phyloP scores from a whole-genome alignment of 2,888 invertebrate genomes.

The Thysanoteuthis rhombus region DNA sequence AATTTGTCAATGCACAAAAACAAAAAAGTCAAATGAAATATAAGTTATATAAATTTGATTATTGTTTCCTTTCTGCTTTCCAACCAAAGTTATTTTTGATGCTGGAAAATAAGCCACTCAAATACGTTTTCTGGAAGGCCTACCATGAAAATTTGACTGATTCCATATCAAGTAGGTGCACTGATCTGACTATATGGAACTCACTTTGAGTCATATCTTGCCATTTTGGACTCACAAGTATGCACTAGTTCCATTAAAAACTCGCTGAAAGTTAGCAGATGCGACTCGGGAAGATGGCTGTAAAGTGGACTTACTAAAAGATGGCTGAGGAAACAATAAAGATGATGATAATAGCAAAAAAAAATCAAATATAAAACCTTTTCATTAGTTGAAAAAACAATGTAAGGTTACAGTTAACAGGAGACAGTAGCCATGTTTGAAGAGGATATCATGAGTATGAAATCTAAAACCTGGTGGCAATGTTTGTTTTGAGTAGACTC shows the following conservation, averaged over 20 bases:
- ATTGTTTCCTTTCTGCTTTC: too few relatives aligned
- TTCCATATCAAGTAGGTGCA: neutral
- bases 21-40: too few relatives aligned
- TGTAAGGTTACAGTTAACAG: neutral
- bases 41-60: too few relatives aligned
- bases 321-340: neutral
- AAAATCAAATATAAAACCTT: neutral
- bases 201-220: neutral
- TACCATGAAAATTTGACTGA: neutral
- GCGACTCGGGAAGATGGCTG: neutral
- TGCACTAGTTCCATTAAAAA: neutral
- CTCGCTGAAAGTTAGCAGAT: too few relatives aligned
- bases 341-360: neutral
- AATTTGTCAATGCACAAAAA: too few relatives aligned
- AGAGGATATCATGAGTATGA: neutral
- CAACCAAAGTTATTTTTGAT: too few relatives aligned
- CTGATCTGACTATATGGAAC: neutral
- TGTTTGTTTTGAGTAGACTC: neutral
- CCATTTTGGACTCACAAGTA: neutral
- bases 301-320: neutral
- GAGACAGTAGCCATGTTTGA: neutral
- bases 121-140: too few relatives aligned
- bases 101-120: too few relatives aligned
- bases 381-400: neutral
- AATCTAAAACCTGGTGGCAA: neutral